Percentiles rank a stretch among this genome's conserved stretches.
Conservation (phyloP, 2,797 vertebrate species). For the Enteromius thamalakanensis region DNA sequence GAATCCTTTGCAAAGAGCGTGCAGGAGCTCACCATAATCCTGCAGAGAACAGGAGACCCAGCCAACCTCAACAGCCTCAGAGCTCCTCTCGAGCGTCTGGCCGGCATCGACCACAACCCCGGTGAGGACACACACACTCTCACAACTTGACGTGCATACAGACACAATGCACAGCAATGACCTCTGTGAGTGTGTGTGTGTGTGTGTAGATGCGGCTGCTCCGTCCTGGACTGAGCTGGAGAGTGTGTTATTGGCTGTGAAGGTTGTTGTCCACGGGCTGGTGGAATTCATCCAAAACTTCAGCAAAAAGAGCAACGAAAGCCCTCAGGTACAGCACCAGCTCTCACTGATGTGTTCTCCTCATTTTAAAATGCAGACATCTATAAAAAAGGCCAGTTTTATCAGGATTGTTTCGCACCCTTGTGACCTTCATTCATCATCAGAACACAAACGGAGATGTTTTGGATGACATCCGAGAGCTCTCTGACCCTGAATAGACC, state of each 20-base stretch:
- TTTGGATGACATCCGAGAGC: no score
- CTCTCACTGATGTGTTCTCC: not conserved
- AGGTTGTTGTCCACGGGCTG: conserved; percentile 91
- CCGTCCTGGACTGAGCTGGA: conserved; percentile 94
- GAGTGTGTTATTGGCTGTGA: conserved; percentile 91
- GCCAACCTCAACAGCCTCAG: conserved; percentile 93
- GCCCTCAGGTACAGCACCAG: conserved; percentile 83
- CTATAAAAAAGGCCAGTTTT: no score
- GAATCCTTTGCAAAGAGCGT: conserved; percentile 98
- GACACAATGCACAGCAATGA: conserved; percentile 1
- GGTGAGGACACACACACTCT: conserved; percentile 70
- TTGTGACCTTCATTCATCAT: no score
- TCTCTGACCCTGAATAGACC: no score
- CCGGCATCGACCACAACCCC: conserved; percentile 95
- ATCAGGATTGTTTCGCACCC: no score
- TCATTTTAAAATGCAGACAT: not conserved
- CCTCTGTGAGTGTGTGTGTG: conserved; percentile 38
- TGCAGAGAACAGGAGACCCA: conserved; percentile 94
- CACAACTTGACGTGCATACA: not conserved
- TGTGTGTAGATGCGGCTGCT: conserved; percentile 80
- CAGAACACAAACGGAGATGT: no score
- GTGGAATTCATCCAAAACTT: conserved; percentile 97
- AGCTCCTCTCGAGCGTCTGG: conserved; percentile 91
- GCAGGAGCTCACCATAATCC: conserved; percentile 94
- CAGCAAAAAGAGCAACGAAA: conserved; percentile 93